These are phyloP conservation scores for Onchidella celtica DNA, from an alignment of 2,888 invertebrate species.

Conservation along the genomic window DNA sequence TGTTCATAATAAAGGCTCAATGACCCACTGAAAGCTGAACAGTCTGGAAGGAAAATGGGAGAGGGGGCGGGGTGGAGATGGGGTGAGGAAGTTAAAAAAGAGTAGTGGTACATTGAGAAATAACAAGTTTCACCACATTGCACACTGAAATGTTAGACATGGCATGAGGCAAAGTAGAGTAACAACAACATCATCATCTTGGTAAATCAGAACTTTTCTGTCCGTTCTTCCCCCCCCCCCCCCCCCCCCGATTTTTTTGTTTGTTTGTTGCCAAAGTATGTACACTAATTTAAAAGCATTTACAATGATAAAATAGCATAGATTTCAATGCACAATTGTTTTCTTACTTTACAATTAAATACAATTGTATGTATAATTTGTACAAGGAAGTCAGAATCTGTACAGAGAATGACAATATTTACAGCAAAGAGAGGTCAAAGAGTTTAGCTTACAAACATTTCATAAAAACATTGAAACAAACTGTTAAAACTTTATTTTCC, in stretches of 20 bases:
- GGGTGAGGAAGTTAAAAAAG: no score
- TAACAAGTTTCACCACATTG: conserved; percentile 18
- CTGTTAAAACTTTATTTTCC: background rate
- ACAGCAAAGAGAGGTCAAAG: background rate
- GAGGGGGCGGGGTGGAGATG: conserved; percentile 2
- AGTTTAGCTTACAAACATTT: no score
- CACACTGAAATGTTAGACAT: conserved; percentile 21
- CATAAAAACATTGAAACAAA: background rate
- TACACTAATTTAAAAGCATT: conserved; percentile 9
- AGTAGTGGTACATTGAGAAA: no score
- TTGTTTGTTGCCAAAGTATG: background rate
- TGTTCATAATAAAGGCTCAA: no score
- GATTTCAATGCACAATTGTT: conserved; percentile 1
- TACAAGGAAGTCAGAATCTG: background rate
- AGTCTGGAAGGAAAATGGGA: conserved; percentile 3
- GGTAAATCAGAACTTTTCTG: no score
- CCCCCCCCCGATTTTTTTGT: background rate
- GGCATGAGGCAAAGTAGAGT: conserved; percentile 16
- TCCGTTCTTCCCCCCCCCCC: no score
- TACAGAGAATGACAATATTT: conserved; percentile 10
- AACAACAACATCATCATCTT: conserved; percentile 36
- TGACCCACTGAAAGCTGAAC: conserved; percentile 15
- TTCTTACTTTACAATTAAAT: background rate
- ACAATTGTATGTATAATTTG: conserved; percentile 23
- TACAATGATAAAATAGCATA: background rate